Base-by-base conservation (phyloP, 2,797 vertebrate genomes). In the Catamblyrhynchus diadema region DNA sequence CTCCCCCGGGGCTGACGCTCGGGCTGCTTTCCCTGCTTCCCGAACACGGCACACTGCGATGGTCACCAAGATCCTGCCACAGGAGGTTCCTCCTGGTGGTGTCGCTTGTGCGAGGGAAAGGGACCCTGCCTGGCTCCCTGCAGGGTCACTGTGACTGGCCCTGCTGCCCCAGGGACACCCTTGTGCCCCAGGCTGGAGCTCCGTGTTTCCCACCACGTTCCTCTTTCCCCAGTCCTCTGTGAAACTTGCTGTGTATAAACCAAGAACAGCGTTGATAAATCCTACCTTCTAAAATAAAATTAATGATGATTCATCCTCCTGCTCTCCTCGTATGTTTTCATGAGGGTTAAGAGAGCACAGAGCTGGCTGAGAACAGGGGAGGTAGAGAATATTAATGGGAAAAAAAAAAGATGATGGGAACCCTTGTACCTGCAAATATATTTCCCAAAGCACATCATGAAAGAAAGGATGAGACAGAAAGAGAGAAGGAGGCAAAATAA, bases 21-120 rank as follows among this genome's bases (percentile, higher is more conserved):
- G 10, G 14, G 17, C 37, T 0, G 0, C 44, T 51, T 27, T 35
- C 60, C 32, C 35, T 1, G 37, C 79, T 41, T 28, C 39, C 47
- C 23, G 4, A 6, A 1, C 50, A 2, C 10, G 11, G 8, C 51
- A 6, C 1, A 0, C 47, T 9, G 41, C 2, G 0, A 2, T 2
- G 5, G 7, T 2, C 48, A 9, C 27, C 15, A 6, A 18, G 44
- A 5, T 6, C 7, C 21, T 2, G 10, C 5, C 25, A 13, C 22
- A 14, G 28, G 16, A 59, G 12, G 15, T 15, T 69, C 60, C 51
- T 85, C 17, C n/a, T 1, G 21, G 15, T 8, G 25, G 2, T 27
- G 35, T 18, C 57, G 17, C 2, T 0, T 2, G 8, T 17, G 23
- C 24, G 4, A 47, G 42, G 65, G 25, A 44, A 17, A 59, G 3